Base-by-base conservation (phyloP, 2,888 invertebrate species). In the Brachyopa scutellaris region DNA sequence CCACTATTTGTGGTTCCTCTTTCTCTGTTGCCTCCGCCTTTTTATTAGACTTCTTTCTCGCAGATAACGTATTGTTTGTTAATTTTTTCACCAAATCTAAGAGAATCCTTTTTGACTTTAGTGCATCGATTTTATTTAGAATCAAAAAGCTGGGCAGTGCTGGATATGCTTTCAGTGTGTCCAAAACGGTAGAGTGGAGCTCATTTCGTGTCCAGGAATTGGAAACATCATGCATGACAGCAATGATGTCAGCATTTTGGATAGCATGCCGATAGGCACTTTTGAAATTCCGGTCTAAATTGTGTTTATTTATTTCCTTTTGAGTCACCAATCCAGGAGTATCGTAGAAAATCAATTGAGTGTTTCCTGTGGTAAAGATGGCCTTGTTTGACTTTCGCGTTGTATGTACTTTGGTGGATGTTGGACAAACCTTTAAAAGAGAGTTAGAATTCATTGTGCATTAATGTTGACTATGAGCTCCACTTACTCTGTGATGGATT, bases 321-420 rank as follows among this genome's bases (percentile, higher is more conserved):
- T 91, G 90, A 17, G 94, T 93, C 0, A 97, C 94, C 31, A 98
- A 90, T 21, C 99, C 99, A 1, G 99, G 99, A 2, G 98, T 98
- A 88, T 99, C 99, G 23, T 97, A 91, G 88, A 99, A 96, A 31
- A 98, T 93, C 36, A 99, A 92, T 91, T 99, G 99, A 0, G 95
- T 95, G 77, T 95, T 92, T n/a, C 93, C 93, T 82, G 94, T 91
- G 38, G 93, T 94, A 85, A 93, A 93, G 86, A 97, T 93, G 2
- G 96, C 97, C 86, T 93, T 92, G 1, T 94, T 93, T 84, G 94
- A 92, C 83, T 92, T 92, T 80, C 95, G 93, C 0, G 98, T 98
- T 8, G 98, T 97, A 87, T 99, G 98, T 38, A 97, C 96, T 92
- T 97, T 98, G 42, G 93, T 93, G 0, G 98, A 98, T 3, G 96